A percentile compares a stretch with the other conserved stretches of the same genome.
Evolutionary conservation across 2,797 vertebrate species (phyloP).

Genomic region (Helostoma temminkii): DNA sequence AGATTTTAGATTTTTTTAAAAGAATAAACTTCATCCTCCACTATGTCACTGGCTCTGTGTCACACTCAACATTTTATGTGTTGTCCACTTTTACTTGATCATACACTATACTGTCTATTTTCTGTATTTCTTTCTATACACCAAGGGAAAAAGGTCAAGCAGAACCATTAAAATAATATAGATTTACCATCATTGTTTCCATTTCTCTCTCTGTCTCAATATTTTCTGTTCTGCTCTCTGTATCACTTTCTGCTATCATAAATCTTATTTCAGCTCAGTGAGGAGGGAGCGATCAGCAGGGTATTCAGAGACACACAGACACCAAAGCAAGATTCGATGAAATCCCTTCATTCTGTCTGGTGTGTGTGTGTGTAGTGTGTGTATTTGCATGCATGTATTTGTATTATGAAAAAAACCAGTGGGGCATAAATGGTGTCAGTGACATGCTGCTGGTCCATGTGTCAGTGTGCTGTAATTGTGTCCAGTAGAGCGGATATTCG

Average conservation of each 20-base stretch:
- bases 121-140: constrained; percentile 15
- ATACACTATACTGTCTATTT: constrained; percentile 3
- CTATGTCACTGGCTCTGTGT: constrained; percentile 12
- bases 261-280: constrained; percentile 64
- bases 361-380: constrained; percentile 7
- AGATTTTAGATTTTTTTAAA: constrained; percentile 14
- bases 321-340: constrained; percentile 15
- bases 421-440: constrained; percentile 60
- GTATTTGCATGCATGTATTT: constrained; percentile 3
- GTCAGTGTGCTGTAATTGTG: constrained; percentile 76
- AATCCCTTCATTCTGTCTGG: constrained; percentile 11
- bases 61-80: constrained; percentile 19
- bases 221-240: constrained; percentile 21
- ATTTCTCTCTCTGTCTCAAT: constrained; percentile 56
- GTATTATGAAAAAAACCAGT: constrained; percentile 18
- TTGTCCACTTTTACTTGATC: neutral
- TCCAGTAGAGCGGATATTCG: constrained; percentile 55
- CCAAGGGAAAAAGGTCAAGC: constrained; percentile 1
- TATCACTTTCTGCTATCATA: constrained; percentile 44
- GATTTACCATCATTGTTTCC: constrained; percentile 36
- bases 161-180: constrained; percentile 45
- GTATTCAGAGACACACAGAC: constrained; percentile 21
- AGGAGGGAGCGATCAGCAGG: constrained; percentile 51
- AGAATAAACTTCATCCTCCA: constrained; percentile 33
- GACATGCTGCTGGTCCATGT: constrained; percentile 67